Evolutionary conservation across 2,888 invertebrate species (phyloP).

Genomic region (Synanthedon tipuliformis): DNA sequence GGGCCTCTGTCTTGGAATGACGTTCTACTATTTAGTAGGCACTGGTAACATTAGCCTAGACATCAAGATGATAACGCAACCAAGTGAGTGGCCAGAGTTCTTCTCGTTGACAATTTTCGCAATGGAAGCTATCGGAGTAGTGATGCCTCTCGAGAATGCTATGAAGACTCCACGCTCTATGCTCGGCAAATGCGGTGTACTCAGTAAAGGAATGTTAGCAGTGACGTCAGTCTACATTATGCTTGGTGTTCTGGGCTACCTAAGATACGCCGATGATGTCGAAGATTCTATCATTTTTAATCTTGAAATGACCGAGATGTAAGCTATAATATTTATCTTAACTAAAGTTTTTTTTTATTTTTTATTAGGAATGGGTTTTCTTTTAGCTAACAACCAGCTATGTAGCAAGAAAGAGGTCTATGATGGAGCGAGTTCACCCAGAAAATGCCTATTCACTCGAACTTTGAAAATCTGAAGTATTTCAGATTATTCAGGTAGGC

Average conservation of each 20-base stretch:
- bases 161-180: conserved; percentile 91
- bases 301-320: conserved; percentile 75
- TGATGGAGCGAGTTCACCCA: too few relatives aligned
- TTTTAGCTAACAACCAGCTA: too few relatives aligned
- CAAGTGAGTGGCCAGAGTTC: conserved; percentile 81
- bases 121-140: conserved; percentile 95
- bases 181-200: conserved; percentile 83
- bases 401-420: too few relatives aligned
- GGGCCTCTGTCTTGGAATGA: conserved; percentile 86
- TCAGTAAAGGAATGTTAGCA: conserved; percentile 91
- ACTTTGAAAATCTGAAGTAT: too few relatives aligned
- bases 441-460: too few relatives aligned
- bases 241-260: conserved; percentile 91
- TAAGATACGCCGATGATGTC: conserved; percentile 79
- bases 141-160: conserved; percentile 94
- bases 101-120: conserved; percentile 97
- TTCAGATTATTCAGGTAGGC: too few relatives aligned
- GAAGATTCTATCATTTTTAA: conserved; percentile 86
- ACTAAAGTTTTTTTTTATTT: too few relatives aligned
- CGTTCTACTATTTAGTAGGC: conserved; percentile 86
- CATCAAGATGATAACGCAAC: conserved; percentile 31
- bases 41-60: conserved; percentile 63
- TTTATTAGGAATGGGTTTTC: too few relatives aligned
- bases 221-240: conserved; percentile 90
- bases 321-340: conserved; percentile 38